A percentile compares a stretch with the other conserved stretches of the same genome.
These are phyloP conservation scores for Hystrix brachyura DNA, from an alignment of 2,113 vertebrate genomes.

Conservation along the genomic window DNA sequence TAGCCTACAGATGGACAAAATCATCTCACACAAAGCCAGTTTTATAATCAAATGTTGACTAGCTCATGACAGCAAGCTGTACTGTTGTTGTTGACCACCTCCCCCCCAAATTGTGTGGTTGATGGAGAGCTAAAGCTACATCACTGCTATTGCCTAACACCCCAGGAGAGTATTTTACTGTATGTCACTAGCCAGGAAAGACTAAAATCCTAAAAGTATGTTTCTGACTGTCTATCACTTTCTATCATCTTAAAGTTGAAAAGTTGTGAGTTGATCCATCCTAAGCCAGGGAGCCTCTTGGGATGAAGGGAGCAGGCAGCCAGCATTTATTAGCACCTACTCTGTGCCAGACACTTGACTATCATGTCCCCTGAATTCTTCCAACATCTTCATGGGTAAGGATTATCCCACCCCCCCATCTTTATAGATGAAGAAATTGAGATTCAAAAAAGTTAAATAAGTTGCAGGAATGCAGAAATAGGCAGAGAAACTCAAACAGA, in stretches of 20 bases:
- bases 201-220: neutral
- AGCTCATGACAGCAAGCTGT: neutral
- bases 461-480: neutral
- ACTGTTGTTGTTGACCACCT: neutral
- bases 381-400: neutral
- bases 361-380: neutral
- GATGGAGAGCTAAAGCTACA: no score
- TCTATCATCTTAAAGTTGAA: neutral
- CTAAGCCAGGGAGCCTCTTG: neutral
- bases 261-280: neutral
- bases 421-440: constrained; percentile 17
- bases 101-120: neutral
- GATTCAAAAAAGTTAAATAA: neutral
- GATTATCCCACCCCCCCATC: neutral
- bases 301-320: neutral
- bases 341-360: neutral
- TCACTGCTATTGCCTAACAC: neutral
- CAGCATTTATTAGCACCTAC: neutral
- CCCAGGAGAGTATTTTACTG: neutral
- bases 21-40: neutral
- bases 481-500: neutral
- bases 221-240: neutral
- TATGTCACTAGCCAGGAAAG: neutral
- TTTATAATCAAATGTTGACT: neutral
- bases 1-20: neutral